phyloP scores from a whole-genome alignment of 2,113 vertebrate species.

The Ceyx margarethae region DNA sequence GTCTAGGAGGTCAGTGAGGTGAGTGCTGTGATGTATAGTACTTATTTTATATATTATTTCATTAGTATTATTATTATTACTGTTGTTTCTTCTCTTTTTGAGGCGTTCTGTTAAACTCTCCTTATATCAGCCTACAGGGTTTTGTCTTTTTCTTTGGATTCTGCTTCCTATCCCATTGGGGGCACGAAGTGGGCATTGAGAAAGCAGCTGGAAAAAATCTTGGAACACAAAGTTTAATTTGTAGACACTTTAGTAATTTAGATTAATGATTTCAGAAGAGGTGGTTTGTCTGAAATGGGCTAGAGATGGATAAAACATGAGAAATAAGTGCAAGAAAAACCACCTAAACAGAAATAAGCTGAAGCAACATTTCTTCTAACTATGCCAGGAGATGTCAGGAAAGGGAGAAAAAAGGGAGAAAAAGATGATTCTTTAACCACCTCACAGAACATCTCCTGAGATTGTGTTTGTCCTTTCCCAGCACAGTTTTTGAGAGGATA shows the following conservation, averaged over 20 bases:
- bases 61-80: background rate
- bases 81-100: background rate
- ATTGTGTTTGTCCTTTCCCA: slow-evolving; percentile 11
- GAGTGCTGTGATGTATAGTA: background rate
- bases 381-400: background rate
- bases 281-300: background rate
- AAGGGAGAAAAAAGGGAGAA: background rate
- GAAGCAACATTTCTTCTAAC: background rate
- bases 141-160: background rate
- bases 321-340: background rate
- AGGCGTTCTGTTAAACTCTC: background rate
- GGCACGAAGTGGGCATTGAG: background rate
- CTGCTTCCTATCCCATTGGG: background rate
- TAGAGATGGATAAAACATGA: background rate
- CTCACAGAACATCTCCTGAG: background rate
- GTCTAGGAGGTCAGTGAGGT: background rate
- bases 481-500: background rate
- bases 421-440: background rate
- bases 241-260: background rate
- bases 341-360: background rate
- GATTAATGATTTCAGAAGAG: background rate
- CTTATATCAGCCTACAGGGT: background rate
- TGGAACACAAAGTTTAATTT: background rate
- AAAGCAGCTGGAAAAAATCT: background rate
- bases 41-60: background rate